Conservation (phyloP, 2,797 vertebrate genomes). For the Rhadinocentrus ornatus region DNA sequence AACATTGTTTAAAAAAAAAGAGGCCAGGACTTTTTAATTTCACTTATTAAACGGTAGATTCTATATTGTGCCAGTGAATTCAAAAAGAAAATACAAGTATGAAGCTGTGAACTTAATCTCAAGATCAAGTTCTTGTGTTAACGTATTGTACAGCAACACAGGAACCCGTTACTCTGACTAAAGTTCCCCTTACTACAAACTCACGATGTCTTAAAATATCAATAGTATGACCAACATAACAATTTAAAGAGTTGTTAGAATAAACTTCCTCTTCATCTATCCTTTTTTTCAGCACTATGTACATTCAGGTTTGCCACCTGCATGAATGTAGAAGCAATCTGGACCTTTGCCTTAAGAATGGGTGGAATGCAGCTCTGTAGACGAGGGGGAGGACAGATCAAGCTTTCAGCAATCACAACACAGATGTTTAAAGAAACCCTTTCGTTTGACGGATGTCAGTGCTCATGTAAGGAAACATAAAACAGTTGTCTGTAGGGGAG, state of each 20-base stretch:
- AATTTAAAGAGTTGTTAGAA: not conserved
- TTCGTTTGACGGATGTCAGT: slow-evolving; percentile 64
- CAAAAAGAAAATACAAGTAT: too few species aligned
- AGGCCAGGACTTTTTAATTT: too few species aligned
- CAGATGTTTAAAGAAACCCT: slow-evolving; percentile 71
- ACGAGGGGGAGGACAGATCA: slow-evolving; percentile 54
- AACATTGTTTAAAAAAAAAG: not conserved
- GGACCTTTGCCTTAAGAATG: slow-evolving; percentile 61
- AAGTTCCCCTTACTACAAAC: not conserved
- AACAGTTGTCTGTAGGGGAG: slow-evolving; percentile 56
- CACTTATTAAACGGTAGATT: too few species aligned
- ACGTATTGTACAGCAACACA: not conserved
- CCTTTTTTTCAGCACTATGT: not conserved
- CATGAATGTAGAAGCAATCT: slow-evolving; percentile 60
- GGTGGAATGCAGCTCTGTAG: slow-evolving; percentile 70
- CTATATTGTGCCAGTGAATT: too few species aligned
- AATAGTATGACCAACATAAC: too few species aligned
- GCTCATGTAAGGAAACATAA: slow-evolving; percentile 67
- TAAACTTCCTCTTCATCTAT: not conserved
- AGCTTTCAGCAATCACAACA: slow-evolving; percentile 64
- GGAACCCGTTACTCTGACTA: not conserved
- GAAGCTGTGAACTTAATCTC: too few species aligned
- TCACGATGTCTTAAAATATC: not conserved
- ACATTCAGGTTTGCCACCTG: slow-evolving; percentile 55
- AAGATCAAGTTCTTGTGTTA: not conserved